Evolutionary conservation across 2,113 vertebrate species (phyloP), one percentile per base, ranked within the genome.

Genomic region (Neotragus pygmaeus): DNA sequence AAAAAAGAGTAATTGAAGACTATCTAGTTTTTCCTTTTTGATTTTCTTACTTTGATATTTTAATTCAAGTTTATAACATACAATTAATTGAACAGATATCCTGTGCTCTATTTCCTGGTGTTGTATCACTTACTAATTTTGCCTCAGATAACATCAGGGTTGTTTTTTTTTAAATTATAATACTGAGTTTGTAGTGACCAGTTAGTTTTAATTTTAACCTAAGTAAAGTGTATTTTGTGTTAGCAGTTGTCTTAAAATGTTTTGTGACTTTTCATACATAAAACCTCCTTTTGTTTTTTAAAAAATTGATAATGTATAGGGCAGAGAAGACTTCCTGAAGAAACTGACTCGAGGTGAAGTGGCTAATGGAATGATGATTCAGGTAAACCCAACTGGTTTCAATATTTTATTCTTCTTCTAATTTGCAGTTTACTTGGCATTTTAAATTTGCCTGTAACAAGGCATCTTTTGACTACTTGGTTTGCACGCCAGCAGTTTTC

Each of bases 381-480:
- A 98, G 98, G 99, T 99, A 99, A 99, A 84, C 88, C 33, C 53
- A 90, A 60, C 58, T 90, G 47, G 45, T 89, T 97, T 96, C 12
- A 94, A 91, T 91, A 97, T 77, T 97, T 94, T 81, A 86, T 92
- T 97, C 3, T 97, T 87, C 36, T 27, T 97, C 96, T 95, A 81
- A 53, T 80, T 84, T 92, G 78, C 83, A 96, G 97, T 97, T 95
- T 96, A 70, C 75, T 97, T 97, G 91, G 94, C 86, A 89, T 94
- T 88, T 92, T 92, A 91, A 98, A 97, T 98, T 88, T 96, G 89
- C 94, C 53, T 88, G 53, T 91, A 95, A 97, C 96, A 90, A 97
- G 97, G 60, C 96, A 92, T 92, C 78, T 97, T 98, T 90, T 97
- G 86, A 81, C 58, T 39, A 53, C 51, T 92, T 88, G 64, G 58